Evolutionary conservation across 2,113 vertebrate genomes (phyloP).

Genomic region (Rhinoptilus africanus): DNA sequence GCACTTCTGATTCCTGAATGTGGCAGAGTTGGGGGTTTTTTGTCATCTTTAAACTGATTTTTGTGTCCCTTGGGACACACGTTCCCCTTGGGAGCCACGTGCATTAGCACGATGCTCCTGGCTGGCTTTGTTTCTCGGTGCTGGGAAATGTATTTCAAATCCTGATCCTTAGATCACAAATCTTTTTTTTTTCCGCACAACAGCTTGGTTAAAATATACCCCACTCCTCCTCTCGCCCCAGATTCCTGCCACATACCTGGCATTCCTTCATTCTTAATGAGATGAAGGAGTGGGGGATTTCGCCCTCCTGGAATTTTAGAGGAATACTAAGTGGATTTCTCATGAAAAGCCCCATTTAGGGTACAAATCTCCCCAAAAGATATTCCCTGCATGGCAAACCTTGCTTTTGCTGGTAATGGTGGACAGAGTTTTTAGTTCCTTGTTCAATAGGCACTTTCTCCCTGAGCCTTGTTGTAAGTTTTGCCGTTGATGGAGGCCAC

Average conservation of each 20-base stretch:
- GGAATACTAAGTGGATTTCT: constrained; percentile 61
- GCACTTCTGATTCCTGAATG: background rate
- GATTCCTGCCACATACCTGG: constrained; percentile 65
- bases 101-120: background rate
- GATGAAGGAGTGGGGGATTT: constrained; percentile 59
- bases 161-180: background rate
- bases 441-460: background rate
- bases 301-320: constrained; percentile 52
- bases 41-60: background rate
- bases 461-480: background rate
- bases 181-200: background rate
- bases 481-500: background rate
- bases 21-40: background rate
- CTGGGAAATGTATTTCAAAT: background rate
- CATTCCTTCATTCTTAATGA: constrained; percentile 61
- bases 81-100: background rate
- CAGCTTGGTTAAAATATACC: constrained; percentile 28
- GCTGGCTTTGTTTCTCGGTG: background rate
- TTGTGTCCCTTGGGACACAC: background rate
- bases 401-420: background rate
- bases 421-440: background rate
- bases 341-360: constrained; percentile 49
- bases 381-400: background rate
- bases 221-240: constrained; percentile 52
- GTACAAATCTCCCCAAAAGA: background rate